Percentiles rank a stretch among this genome's conserved stretches.
These are phyloP conservation scores for Phoxinus phoxinus DNA, from an alignment of 2,113 vertebrate species.

Conservation along the genomic window DNA sequence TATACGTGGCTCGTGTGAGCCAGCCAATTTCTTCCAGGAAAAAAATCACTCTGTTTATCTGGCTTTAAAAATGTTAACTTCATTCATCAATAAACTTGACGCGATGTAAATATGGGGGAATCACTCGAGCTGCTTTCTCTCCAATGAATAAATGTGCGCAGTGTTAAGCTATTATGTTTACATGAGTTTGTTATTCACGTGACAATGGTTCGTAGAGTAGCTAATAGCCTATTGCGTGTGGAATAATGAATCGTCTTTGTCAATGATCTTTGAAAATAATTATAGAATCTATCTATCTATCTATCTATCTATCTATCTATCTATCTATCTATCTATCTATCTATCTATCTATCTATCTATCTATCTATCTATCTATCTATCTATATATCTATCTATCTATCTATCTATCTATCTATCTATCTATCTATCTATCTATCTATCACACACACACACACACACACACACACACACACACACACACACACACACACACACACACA, in stretches of 20 bases:
- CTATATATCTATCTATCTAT: no score
- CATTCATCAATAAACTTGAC: slow-evolving; percentile 32
- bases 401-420: no score
- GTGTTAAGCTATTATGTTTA: neutral
- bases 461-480: no score
- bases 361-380: no score
- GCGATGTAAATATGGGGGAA: neutral
- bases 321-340: no score
- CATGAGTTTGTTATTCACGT: neutral
- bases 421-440: no score
- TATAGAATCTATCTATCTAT: no score
- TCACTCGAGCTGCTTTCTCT: neutral
- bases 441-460: no score
- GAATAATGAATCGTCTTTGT: neutral
- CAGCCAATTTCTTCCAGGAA: slow-evolving; percentile 19
- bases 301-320: no score
- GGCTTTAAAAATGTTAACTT: slow-evolving; percentile 29
- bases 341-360: no score
- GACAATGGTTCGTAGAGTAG: neutral
- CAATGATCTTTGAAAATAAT: neutral
- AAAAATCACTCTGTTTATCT: slow-evolving; percentile 12
- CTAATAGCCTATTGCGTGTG: neutral
- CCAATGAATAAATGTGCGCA: neutral
- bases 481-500: no score
- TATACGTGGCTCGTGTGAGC: slow-evolving; percentile 24